Evolutionary conservation across 2,113 vertebrate species (phyloP).

Genomic region (Lichenostomus cassidix): DNA sequence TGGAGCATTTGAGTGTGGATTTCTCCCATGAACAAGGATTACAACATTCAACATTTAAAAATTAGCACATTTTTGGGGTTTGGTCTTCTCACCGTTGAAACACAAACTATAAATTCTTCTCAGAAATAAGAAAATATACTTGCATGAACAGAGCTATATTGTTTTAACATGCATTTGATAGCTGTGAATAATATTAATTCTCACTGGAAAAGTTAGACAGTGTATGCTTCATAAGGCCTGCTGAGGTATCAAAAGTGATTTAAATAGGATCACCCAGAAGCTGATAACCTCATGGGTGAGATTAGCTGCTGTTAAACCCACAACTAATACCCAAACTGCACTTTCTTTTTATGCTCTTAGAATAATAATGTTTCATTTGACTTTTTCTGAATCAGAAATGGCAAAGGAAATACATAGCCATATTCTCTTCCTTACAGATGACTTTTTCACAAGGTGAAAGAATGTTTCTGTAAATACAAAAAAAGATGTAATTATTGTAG

Average conservation of each 20-base stretch:
- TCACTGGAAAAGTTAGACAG: neutral
- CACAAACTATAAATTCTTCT: neutral
- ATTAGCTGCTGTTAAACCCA: slow-evolving; percentile 22
- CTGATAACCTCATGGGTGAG: slow-evolving; percentile 12
- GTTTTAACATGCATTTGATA: slow-evolving; percentile 15
- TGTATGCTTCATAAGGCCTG: neutral
- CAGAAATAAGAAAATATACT: slow-evolving; percentile 12
- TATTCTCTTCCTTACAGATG: neutral
- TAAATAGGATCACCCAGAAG: slow-evolving; percentile 11
- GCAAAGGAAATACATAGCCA: neutral
- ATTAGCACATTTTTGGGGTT: neutral
- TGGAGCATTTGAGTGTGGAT: neutral
- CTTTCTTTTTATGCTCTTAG: neutral
- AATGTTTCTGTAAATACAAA: neutral
- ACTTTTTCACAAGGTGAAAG: neutral
- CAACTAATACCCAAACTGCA: slow-evolving; percentile 1
- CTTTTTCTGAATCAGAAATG: neutral
- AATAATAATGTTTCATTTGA: neutral
- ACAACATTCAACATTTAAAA: neutral
- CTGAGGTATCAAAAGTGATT: neutral
- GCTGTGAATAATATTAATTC: slow-evolving; percentile 13
- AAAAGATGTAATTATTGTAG: neutral
- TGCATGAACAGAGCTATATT: neutral
- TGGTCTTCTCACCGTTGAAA: neutral
- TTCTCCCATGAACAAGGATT: neutral